Base-by-base conservation (phyloP, 2,113 vertebrate genomes). In the Poeciliopsis retropinna region DNA sequence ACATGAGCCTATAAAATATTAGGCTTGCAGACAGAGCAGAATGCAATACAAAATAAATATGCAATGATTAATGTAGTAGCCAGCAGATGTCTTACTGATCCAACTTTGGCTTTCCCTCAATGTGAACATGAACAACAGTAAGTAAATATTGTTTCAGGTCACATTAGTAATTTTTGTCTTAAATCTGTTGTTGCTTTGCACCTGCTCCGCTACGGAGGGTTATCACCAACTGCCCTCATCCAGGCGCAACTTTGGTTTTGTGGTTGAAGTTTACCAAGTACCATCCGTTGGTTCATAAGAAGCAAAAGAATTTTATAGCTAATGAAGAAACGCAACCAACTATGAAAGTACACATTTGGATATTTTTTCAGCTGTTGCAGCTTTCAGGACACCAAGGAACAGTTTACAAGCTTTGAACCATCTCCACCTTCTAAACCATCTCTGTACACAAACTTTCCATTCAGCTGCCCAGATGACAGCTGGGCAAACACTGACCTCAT, bases 401-500 rank as follows among this genome's bases (percentile, higher is more conserved):
- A 57, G 51, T 25, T 31, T 32, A 31, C 15, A 32, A 31, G 27
- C 41, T 47, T 47, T 47, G 39, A 47, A 22, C 41, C 19, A 57
- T 17, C 22, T 60, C 54, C 47, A 51, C 27, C 28, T 1, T 61
- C 22, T 34, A 30, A 73, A 72, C 72, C 72, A 31, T 75, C 72
- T 76, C 72, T 32, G 27, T 72, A 73, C 39, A 64, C 34, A 8
- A 70, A 61, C 66, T 68, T 86, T 72, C 47, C 67, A 83, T 85
- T 85, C 76, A 86, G 22, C 81, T 80, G 81, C 63, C 79, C 69
- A 60, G 62, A 78, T 72, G 85, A 86, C 89, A 92, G 89, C 89
- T 92, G 90, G 83, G 84, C 84, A 91, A 94, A 93, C 85, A 92
- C 66, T 77, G 86, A 91, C 85, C 90, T 31, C 37, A 77, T 86